A percentile compares a stretch with the other conserved stretches of the same genome.
Evolutionary conservation across 2,797 vertebrate genomes (phyloP).

Genomic region (Hylomyscus alleni): DNA sequence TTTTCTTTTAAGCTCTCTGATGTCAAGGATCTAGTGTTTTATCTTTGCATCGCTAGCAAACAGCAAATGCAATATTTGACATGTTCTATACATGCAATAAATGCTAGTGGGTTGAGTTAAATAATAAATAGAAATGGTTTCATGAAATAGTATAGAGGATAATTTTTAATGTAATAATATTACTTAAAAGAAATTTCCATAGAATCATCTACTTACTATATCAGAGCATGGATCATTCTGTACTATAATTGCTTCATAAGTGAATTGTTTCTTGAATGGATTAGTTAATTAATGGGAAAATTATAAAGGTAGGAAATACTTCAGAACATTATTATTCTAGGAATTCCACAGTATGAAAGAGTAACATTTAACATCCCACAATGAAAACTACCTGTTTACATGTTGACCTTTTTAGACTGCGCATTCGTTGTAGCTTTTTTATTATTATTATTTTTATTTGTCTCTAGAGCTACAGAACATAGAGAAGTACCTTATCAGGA

Average conservation of each 20-base stretch:
- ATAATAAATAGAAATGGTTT: conserved; percentile 36
- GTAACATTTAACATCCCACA: conserved; percentile 37
- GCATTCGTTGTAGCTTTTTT: background rate
- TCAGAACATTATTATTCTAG: conserved; percentile 54
- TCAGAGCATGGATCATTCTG: conserved; percentile 5
- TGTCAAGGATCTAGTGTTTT: conserved; percentile 63
- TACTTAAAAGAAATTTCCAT: conserved; percentile 61
- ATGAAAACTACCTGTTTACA: conserved; percentile 44
- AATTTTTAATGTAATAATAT: conserved; percentile 17
- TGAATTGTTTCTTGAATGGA: background rate
- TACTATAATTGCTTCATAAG: conserved; percentile 59
- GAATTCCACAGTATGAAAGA: background rate
- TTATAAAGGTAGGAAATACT: conserved; percentile 54
- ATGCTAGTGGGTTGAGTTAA: conserved; percentile 54
- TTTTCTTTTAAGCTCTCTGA: conserved; percentile 58
- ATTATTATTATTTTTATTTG: conserved; percentile 1
- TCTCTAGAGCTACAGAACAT: conserved; percentile 13
- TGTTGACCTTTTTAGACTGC: conserved; percentile 1
- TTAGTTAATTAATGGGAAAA: conserved; percentile 51
- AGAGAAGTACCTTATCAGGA: conserved; percentile 9
- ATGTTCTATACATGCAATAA: conserved; percentile 64
- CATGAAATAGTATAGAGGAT: conserved; percentile 61
- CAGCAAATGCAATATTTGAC: conserved; percentile 15
- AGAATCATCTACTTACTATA: conserved; percentile 48
- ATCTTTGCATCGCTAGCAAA: conserved; percentile 53